Evolutionary conservation across 2,113 vertebrate species (phyloP).

Genomic region (Sylvia atricapilla): DNA sequence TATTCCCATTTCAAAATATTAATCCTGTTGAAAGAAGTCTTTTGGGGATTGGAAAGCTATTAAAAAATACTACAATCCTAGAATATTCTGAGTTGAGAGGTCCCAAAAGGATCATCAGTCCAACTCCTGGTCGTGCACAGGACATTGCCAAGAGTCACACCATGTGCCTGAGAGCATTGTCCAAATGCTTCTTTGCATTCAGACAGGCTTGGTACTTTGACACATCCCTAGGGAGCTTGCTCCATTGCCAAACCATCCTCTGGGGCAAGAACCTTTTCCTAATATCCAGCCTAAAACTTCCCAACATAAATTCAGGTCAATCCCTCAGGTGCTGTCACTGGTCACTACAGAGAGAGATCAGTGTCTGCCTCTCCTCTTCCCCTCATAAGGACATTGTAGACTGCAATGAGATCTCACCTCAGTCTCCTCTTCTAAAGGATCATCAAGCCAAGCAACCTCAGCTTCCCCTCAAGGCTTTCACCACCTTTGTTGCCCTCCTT

Average conservation of each 20-base stretch:
- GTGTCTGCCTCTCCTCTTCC: background rate
- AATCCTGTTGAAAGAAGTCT: background rate
- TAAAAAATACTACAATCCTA: background rate
- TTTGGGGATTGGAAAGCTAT: background rate
- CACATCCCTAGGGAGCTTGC: background rate
- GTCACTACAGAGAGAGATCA: background rate
- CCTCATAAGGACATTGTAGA: background rate
- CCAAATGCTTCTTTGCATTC: background rate
- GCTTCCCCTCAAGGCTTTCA: background rate
- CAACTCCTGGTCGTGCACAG: background rate
- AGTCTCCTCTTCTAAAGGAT: background rate
- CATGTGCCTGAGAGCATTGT: background rate
- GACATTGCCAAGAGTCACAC: background rate
- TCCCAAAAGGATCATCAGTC: background rate
- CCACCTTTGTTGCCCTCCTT: background rate
- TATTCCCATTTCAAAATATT: background rate
- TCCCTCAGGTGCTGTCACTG: background rate
- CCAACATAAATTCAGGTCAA: accelerated
- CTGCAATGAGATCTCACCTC: background rate
- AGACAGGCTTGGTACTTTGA: background rate
- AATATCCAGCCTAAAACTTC: background rate
- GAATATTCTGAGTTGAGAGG: background rate
- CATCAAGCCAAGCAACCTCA: accelerated
- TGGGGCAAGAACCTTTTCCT: background rate
- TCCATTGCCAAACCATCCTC: background rate